Evolutionary conservation across 2,113 vertebrate genomes (phyloP), one percentile per base, ranked within the genome.

Genomic region (Xenopus borealis): DNA sequence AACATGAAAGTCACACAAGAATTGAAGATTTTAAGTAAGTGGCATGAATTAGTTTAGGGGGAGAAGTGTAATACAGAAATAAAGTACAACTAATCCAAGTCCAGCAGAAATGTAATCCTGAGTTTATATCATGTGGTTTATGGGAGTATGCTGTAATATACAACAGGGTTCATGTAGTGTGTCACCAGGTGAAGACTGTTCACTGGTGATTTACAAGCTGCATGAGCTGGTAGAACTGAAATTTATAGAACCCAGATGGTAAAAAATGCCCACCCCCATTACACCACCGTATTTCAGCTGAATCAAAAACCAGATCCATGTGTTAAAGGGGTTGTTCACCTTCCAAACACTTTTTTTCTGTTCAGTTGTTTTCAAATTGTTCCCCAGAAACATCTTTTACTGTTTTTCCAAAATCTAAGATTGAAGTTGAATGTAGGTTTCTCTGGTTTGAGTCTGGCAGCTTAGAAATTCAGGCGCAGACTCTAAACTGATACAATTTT

Each of bases 201-300:
- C 85, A 1, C 74, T 69, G 75, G 86, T 92, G 89, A 91, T 93
- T 93, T 93, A 92, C 89, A 89, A 88, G 88, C 86, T 80, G 75
- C 86, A 81, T 89, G 89, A 89, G 89, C 85, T 0, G 20, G 86
- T 82, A 80, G 85, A 91, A 83, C 89, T 84, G 86, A 91, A 89
- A 92, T 93, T 93, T 92, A 93, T 92, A 84, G 89, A 80, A 84
- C 83, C 82, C 91, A 93, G 92, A 91, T 93, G 91, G 89, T 83
- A 86, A 75, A 69, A 85, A 84, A 85, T 86, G 83, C 89, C 47
- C 47, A 50, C 47, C 47, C 88, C 88, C 47, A 50, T 12, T 50
- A 1, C 47, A 12, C 64, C 83, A 85, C 88, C 88, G 90, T 82
- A 85, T 2, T 27, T 27, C 23, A 27, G 87, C 87, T 89, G 86